Evolutionary conservation across 2,888 invertebrate species (phyloP).

Genomic region (Drosophila formosana): DNA sequence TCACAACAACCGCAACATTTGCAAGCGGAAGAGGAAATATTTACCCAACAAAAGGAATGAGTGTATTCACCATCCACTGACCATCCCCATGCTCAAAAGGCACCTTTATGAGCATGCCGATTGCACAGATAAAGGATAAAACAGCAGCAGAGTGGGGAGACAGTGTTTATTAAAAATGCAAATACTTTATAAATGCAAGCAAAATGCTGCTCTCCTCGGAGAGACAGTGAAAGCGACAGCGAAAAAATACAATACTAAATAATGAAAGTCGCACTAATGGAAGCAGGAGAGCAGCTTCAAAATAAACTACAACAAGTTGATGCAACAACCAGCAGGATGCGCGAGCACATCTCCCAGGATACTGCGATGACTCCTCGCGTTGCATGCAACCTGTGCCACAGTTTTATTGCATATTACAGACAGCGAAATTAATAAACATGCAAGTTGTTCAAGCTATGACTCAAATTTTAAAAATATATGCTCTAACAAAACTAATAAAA

Average conservation of each 20-base stretch:
- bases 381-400: not conserved
- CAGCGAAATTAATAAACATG: too few relatives aligned
- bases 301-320: slow-evolving; percentile 11
- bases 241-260: slow-evolving; percentile 29
- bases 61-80: not conserved
- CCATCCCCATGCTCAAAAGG: too few relatives aligned
- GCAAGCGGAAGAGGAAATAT: slow-evolving; percentile 55
- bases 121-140: too few relatives aligned
- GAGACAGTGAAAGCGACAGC: not conserved
- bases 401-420: not conserved
- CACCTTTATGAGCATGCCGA: slow-evolving; percentile 15
- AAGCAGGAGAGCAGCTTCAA: slow-evolving; percentile 21
- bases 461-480: too few relatives aligned
- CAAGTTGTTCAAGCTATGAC: too few relatives aligned
- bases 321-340: slow-evolving; percentile 11
- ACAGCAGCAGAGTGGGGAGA: not conserved
- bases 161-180: slow-evolving; percentile 67
- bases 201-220: slow-evolving; percentile 50
- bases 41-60: slow-evolving; percentile 20
- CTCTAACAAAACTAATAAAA: too few relatives aligned
- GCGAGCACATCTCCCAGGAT: slow-evolving; percentile 6
- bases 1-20: slow-evolving; percentile 38
- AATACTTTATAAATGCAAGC: slow-evolving; percentile 69
- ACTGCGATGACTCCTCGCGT: not conserved
- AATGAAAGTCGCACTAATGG: slow-evolving; percentile 40